Base-by-base conservation (phyloP, 2,797 vertebrate species). In the Yasuhikotakia modesta region DNA sequence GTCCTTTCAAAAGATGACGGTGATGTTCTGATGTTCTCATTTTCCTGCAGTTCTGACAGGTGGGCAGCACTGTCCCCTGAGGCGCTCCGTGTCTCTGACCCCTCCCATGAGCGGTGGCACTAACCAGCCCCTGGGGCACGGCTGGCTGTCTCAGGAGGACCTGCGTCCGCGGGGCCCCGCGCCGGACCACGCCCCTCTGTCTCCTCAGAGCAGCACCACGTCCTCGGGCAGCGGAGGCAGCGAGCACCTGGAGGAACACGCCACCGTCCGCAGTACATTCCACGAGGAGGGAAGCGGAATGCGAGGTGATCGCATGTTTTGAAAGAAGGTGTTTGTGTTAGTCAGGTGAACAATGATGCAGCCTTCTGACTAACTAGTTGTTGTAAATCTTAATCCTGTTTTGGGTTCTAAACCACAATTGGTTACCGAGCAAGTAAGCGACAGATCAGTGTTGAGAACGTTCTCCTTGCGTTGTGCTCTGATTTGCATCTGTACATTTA, bases 91-190 rank as follows among this genome's bases (percentile, higher is more conserved):
- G 86, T 99, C 98, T 91, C 95, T 99, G 87, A 99, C 98, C 68
- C 98, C 98, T 86, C 97, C 97, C 86, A 99, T 98, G 93, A 97
- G 95, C 83, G 96, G 96, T 87, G 94, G 96, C 90, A 95, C 93
- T 78, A 90, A 86, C 91, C 96, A 97, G 83, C 93, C 96, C 82
- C 92, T 99, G 89, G 96, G 97, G 89, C 97, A 97, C 83, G 95
- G 96, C 90, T 99, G 98, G 98, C 94, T 99, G 92, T 99, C 98
- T 88, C 98, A 99, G 92, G 98, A 99, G 94, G 98, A 99, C 89
- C 94, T 99, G 84, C 94, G 96, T 82, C 94, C 91, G 84, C 92
- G 95, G 82, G 93, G 96, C 90, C 92, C 94, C n/a, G 95, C 95
- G 82, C 95, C 94, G 10, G 96, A 98, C 90, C 97, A 99, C 83